Conservation (phyloP, 1,140 invertebrate species). For the Drosophila baimaii region DNA sequence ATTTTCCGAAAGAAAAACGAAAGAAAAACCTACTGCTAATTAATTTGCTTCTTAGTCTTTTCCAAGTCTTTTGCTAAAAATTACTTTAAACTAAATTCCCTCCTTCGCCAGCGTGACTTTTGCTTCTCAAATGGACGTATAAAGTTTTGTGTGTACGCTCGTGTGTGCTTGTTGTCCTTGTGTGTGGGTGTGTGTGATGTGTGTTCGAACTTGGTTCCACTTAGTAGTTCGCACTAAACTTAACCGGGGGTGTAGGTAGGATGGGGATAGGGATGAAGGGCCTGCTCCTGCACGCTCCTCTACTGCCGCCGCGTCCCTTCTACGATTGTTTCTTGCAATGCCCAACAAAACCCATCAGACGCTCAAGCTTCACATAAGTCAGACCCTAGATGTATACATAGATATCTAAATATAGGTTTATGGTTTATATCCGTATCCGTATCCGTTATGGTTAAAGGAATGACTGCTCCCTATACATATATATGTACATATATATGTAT, state of each 20-base stretch:
- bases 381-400: constrained; percentile 67
- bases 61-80: constrained; percentile 67
- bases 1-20: background rate
- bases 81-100: constrained; percentile 60
- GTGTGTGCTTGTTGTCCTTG: constrained; percentile 28
- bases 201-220: constrained; percentile 53
- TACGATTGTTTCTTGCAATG: constrained; percentile 83
- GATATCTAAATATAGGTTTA: constrained; percentile 55
- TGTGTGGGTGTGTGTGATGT: constrained; percentile 37
- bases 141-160: constrained; percentile 56
- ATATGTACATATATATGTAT: background rate
- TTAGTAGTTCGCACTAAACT: constrained; percentile 45
- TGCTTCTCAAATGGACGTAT: constrained; percentile 73
- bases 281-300: constrained; percentile 41
- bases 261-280: constrained; percentile 19
- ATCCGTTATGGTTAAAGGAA: constrained; percentile 69
- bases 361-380: constrained; percentile 77
- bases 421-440: constrained; percentile 54
- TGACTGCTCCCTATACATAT: constrained; percentile 63
- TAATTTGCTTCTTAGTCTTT: constrained; percentile 53
- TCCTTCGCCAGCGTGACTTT: constrained; percentile 26
- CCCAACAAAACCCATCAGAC: constrained; percentile 78
- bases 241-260: constrained; percentile 25
- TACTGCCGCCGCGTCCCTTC: constrained; percentile 47
- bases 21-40: constrained; percentile 5